Evolutionary conservation across 2,797 vertebrate genomes (phyloP).

Genomic region (Xiphorhynchus erythropygius): DNA sequence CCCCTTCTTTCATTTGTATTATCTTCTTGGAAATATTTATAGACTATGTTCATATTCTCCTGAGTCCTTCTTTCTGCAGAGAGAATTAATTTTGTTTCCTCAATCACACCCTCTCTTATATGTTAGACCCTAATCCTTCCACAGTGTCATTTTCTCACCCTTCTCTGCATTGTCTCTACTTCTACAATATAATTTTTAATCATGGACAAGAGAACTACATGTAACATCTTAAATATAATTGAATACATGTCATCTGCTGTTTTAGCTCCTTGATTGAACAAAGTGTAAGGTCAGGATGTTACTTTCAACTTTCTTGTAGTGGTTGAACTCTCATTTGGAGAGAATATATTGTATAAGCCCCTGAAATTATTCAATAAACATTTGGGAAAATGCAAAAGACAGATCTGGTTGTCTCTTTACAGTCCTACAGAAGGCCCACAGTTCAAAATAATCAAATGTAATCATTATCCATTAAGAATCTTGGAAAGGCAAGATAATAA

Average conservation of each 20-base stretch:
- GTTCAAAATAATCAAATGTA: neutral
- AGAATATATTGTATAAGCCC: neutral
- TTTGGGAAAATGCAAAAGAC: neutral
- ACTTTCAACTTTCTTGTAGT: neutral
- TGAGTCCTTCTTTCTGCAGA: slow-evolving; percentile 15
- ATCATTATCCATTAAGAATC: neutral
- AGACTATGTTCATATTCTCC: slow-evolving; percentile 27
- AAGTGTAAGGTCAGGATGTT: neutral
- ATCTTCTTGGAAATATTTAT: slow-evolving; percentile 54
- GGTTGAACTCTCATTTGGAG: neutral
- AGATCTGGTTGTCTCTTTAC: neutral
- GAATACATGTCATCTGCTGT: neutral
- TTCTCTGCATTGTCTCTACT: neutral
- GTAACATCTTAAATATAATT: slow-evolving; percentile 6
- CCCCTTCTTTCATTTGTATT: slow-evolving; percentile 46
- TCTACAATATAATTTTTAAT: slow-evolving; percentile 12
- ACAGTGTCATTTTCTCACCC: slow-evolving; percentile 21
- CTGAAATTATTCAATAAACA: neutral
- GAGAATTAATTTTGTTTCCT: slow-evolving; percentile 52
- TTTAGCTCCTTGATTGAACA: neutral
- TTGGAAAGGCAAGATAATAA: neutral
- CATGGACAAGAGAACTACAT: neutral
- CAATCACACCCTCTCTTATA: neutral
- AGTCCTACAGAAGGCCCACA: neutral
- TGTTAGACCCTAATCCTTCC: slow-evolving; percentile 6